Percentiles rank a stretch among this genome's conserved stretches.
Evolutionary conservation across 2,113 vertebrate species (phyloP).

Genomic region (Lutjanus erythropterus): DNA sequence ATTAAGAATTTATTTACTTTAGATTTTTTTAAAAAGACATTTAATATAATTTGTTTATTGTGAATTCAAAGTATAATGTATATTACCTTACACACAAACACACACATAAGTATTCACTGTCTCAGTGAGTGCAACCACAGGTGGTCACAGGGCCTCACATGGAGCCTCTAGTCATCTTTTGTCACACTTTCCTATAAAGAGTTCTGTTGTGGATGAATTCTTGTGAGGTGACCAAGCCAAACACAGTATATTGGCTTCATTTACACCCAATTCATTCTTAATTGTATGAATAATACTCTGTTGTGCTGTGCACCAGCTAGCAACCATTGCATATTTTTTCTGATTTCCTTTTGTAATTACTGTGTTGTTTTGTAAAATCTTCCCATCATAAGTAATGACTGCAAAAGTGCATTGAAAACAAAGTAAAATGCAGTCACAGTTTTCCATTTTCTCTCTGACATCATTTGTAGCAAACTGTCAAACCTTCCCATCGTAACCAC

Average conservation of each 20-base stretch:
- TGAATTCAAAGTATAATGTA: not conserved
- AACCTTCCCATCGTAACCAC: not conserved
- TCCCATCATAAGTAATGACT: not conserved
- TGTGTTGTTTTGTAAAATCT: not conserved
- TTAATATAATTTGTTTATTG: not conserved
- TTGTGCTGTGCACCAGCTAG: not conserved
- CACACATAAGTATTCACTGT: not conserved
- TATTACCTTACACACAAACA: not conserved
- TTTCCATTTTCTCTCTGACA: not conserved
- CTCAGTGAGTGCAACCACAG: not conserved
- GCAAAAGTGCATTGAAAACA: constrained; percentile 3
- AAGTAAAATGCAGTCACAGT: not conserved
- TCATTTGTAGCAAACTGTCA: not conserved
- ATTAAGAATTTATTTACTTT: not conserved
- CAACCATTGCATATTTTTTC: not conserved
- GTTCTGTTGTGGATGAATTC: constrained; percentile 10
- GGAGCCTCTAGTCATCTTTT: not conserved
- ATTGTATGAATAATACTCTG: not conserved
- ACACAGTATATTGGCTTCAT: constrained; percentile 5
- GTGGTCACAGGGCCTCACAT: not conserved
- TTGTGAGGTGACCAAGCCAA: constrained; percentile 5
- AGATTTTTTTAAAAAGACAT: not conserved
- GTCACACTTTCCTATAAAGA: constrained; percentile 1
- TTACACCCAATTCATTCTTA: not conserved
- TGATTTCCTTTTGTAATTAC: constrained; percentile 1